These are phyloP conservation scores for Passer montanus DNA, from an alignment of 2,113 vertebrate genomes.

Conservation along the genomic window DNA sequence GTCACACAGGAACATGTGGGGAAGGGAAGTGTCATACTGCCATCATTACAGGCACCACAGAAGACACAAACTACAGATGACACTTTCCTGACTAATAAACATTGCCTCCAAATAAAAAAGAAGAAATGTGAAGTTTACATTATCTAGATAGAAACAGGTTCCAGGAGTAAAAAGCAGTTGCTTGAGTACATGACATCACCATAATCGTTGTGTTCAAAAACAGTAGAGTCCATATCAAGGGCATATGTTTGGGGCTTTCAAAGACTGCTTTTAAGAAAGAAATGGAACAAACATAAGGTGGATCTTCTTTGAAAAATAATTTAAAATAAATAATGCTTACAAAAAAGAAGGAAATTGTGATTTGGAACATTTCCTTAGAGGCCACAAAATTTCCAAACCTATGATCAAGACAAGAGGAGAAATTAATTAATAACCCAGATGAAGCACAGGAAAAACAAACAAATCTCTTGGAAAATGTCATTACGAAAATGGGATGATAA, in stretches of 20 bases:
- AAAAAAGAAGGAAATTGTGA: not conserved
- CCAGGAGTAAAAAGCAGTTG: not conserved
- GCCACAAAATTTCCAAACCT: not conserved
- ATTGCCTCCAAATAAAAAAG: not conserved
- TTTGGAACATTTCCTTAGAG: not conserved
- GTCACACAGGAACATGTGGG: not conserved
- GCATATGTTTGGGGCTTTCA: not conserved
- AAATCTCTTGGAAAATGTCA: not conserved
- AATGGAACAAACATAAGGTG: not conserved
- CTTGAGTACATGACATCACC: not conserved
- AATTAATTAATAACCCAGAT: not conserved
- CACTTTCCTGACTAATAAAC: not conserved
- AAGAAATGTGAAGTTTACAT: not conserved
- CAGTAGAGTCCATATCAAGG: not conserved
- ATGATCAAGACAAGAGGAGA: not conserved
- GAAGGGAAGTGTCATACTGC: not conserved
- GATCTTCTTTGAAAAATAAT: not conserved
- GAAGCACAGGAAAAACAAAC: not conserved
- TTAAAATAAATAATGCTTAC: not conserved
- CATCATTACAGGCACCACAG: not conserved
- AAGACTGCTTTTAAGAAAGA: not conserved
- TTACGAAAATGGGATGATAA: constrained; percentile 24
- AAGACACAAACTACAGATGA: not conserved
- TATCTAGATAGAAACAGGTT: not conserved
- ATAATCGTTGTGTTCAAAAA: not conserved